phyloP scores from a whole-genome alignment of 2,797 vertebrate genomes.

The Catamblyrhynchus diadema region DNA sequence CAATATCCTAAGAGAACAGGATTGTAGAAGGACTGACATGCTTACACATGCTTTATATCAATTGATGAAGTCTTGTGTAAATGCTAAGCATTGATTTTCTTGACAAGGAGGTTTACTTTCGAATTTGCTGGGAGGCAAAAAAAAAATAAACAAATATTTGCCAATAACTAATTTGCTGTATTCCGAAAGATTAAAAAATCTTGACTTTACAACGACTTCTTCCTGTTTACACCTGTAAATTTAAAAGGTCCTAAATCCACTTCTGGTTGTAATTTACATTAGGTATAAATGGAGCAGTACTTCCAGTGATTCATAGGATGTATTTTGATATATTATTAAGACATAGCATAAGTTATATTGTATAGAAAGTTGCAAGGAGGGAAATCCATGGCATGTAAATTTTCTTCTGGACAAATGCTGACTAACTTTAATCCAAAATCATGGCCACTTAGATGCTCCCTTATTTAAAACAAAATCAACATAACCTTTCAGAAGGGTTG shows the following conservation, averaged over 20 bases:
- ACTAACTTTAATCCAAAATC: not conserved
- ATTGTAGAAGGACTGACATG: not conserved
- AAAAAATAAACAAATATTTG: not conserved
- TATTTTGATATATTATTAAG: not conserved
- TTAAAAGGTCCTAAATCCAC: not conserved
- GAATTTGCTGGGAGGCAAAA: not conserved
- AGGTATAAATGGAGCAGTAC: not conserved
- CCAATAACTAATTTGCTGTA: not conserved
- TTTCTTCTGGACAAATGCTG: not conserved
- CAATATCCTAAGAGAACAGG: not conserved
- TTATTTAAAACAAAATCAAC: not conserved
- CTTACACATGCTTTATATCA: not conserved
- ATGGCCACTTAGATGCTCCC: not conserved
- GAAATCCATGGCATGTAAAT: not conserved
- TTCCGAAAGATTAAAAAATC: constrained; percentile 7
- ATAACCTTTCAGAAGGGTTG: not conserved
- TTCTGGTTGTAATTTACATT: not conserved
- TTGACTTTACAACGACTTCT: not conserved
- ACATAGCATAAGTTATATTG: not conserved
- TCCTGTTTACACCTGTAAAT: not conserved
- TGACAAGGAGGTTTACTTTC: not conserved
- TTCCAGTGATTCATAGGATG: not conserved
- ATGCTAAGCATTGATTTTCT: not conserved
- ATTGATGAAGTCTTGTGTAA: not conserved
- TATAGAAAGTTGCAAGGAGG: not conserved